Evolutionary conservation across 2,113 vertebrate species (phyloP).

Genomic region (Conger conger): DNA sequence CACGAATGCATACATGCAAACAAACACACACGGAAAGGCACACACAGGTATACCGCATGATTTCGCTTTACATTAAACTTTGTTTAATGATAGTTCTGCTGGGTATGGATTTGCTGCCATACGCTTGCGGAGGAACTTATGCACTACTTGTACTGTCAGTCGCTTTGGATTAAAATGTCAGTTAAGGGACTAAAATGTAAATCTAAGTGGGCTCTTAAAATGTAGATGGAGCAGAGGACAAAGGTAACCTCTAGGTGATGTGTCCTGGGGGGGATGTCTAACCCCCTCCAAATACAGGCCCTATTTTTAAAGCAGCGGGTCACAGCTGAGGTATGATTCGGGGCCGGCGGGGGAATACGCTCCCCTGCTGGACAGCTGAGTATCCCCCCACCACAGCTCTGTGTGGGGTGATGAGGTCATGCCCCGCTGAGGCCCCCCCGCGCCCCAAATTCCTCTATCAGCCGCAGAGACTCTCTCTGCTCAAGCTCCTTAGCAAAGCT

Average conservation of each 20-base stretch:
- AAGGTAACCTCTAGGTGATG: neutral
- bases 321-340: constrained; percentile 19
- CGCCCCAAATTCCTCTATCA: neutral
- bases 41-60: too few species aligned
- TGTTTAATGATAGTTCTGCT: too few species aligned
- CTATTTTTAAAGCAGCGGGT: constrained; percentile 14
- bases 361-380: constrained; percentile 17
- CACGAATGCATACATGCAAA: too few species aligned
- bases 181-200: too few species aligned
- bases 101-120: too few species aligned
- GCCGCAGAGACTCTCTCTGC: neutral
- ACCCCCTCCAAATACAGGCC: neutral
- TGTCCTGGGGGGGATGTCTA: neutral
- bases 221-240: neutral
- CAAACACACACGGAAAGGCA: too few species aligned
- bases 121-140: too few species aligned
- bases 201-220: too few species aligned
- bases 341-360: neutral
- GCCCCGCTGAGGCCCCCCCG: neutral
- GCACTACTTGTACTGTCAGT: too few species aligned
- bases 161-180: too few species aligned
- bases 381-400: neutral
- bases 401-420: constrained; percentile 1
- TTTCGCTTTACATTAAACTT: too few species aligned
- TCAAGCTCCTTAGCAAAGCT: neutral